Conservation (phyloP, 2,888 invertebrate species). For the Pinctada fucata region DNA sequence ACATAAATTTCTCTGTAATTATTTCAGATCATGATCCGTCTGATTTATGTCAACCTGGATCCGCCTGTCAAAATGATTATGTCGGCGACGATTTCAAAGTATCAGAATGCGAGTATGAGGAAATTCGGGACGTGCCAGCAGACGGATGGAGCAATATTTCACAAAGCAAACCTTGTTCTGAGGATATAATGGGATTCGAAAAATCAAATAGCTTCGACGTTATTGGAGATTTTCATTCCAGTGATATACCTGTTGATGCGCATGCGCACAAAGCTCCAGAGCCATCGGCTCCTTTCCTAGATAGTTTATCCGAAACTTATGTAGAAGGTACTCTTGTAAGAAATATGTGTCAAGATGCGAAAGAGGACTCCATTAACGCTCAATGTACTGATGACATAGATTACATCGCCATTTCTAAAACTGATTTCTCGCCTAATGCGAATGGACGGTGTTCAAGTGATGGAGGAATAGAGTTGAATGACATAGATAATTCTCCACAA, state of each 20-base stretch:
- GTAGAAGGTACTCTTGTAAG: background rate
- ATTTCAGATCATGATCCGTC: conserved; percentile 7
- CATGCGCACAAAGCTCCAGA: background rate
- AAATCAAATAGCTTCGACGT: background rate
- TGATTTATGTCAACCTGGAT: background rate
- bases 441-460: too few relatives aligned
- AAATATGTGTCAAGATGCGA: background rate
- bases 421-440: conserved; percentile 8
- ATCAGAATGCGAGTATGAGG: conserved; percentile 57
- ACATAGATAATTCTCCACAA: too few relatives aligned
- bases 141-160: conserved; percentile 11
- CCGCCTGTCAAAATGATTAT: conserved; percentile 42
- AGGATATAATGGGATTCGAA: background rate
- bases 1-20: background rate
- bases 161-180: background rate
- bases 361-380: conserved; percentile 10
- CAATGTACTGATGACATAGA: conserved; percentile 7
- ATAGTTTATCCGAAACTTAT: conserved; percentile 18
- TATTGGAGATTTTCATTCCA: background rate
- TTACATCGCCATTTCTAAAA: conserved; percentile 19
- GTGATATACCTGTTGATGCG: background rate
- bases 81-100: conserved; percentile 47
- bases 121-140: conserved; percentile 45
- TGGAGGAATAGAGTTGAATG: too few relatives aligned
- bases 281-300: conserved; percentile 2